phyloP scores from a whole-genome alignment of 2,888 invertebrate genomes.

The Gari tellinella region DNA sequence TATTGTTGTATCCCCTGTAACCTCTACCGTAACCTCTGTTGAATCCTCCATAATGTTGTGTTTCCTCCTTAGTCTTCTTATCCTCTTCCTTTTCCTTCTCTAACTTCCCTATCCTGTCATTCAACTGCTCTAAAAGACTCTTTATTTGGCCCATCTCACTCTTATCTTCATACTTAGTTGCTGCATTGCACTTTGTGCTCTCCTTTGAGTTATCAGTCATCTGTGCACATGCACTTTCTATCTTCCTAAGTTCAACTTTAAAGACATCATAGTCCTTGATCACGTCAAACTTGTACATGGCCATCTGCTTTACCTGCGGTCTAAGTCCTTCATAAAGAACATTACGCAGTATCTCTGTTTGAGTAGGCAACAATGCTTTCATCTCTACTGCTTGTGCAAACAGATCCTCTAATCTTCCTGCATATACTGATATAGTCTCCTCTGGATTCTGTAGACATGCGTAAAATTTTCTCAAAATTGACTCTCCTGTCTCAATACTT shows the following conservation, averaged over 20 bases:
- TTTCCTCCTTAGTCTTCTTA: too few species aligned
- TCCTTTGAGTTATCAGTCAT: background rate
- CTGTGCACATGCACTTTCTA: conserved; percentile 5
- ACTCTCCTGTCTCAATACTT: conserved; percentile 2
- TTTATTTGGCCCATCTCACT: conserved; percentile 9
- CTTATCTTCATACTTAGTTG: background rate
- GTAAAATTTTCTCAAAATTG: conserved; percentile 13
- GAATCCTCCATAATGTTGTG: background rate
- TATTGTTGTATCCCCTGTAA: background rate
- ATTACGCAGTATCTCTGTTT: background rate
- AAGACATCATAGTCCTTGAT: too few species aligned
- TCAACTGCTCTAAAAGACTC: conserved; percentile 6
- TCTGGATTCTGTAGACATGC: background rate
- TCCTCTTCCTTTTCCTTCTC: conserved; percentile 4
- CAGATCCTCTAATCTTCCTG: conserved; percentile 3
- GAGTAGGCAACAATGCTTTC: too few species aligned
- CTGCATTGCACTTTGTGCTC: conserved; percentile 11
- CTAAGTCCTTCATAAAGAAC: conserved; percentile 1
- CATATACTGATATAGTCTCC: conserved; percentile 3
- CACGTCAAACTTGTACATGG: too few species aligned
- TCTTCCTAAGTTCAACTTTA: too few species aligned
- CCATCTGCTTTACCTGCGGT: too few species aligned
- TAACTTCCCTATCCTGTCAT: too few species aligned
- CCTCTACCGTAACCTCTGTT: conserved; percentile 1
- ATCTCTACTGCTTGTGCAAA: conserved; percentile 5